Evolutionary conservation across 2,797 vertebrate genomes (phyloP), one percentile per base, ranked within the genome.

Genomic region (Notolepis coatsorum): DNA sequence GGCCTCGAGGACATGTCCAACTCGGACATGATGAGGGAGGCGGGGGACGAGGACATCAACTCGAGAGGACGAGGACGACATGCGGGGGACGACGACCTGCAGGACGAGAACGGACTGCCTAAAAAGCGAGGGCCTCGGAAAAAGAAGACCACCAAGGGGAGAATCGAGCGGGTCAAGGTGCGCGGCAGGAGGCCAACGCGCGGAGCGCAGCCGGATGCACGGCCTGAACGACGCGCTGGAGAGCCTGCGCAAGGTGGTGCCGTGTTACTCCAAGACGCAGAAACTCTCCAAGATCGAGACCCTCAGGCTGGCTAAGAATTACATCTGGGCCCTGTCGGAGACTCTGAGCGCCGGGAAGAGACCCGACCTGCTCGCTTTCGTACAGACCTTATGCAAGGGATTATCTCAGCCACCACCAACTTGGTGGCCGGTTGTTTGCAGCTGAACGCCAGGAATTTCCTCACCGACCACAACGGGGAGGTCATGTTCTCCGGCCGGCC

Each of bases 281-380:
- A 99, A 99, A 91, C 95, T 99, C 20, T 99, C 97, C 74, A 99
- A 99, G 89, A 99, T 99, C 62, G 97, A 99, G 91, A 99, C 97
- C 23, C 91, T 99, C 54, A 94, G 97, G 79, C 91, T 99, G 78
- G 97, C 97, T 38, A 99, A 99, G 88, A 99, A 99, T 81, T 99
- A 99, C 88, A 99, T 99, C 87, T 99, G 97, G 96, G 97, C 97
- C 84, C 93, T 99, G 79, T 96, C 97, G 1, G 97, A 99, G 93
- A 99, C 98, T 39, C 92, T 99, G 75, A 94, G 96, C 68, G 95
- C 96, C 4, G 97, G 97, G 64, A 99, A 98, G 86, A 94, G 95
- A 87, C 97, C 97, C 0, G 97, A 99, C 79, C 93, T 99, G 53
- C 95, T 99, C 68, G 94, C 96, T 3, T 99, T 99, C 53, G 97